Evolutionary conservation across 2,797 vertebrate species (phyloP).

Genomic region (Thunnus albacares): DNA sequence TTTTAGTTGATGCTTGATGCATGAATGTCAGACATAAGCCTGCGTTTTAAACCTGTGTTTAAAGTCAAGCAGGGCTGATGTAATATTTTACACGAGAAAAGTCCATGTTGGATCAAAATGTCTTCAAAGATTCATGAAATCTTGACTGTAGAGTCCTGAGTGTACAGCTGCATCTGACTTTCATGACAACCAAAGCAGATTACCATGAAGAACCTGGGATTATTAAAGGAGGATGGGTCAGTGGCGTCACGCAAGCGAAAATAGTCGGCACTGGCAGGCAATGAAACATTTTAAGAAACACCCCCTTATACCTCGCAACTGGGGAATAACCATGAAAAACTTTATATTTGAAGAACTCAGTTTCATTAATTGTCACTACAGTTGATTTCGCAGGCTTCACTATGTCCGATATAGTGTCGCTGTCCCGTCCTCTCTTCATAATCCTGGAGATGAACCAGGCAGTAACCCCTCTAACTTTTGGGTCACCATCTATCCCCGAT

Average conservation of each 20-base stretch:
- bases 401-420: neutral
- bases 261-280: neutral
- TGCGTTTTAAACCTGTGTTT: neutral
- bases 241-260: neutral
- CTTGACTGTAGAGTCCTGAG: too few species aligned
- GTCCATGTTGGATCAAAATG: neutral
- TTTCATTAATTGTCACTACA: neutral
- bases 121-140: neutral
- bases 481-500: conserved; percentile 21
- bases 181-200: conserved; percentile 14
- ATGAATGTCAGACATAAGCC: neutral
- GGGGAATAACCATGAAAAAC: too few species aligned
- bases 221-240: conserved; percentile 8
- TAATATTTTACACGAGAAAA: neutral
- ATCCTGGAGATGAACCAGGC: neutral
- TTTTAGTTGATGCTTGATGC: too few species aligned
- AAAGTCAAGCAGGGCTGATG: neutral
- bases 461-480: conserved; percentile 5
- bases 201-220: conserved; percentile 1
- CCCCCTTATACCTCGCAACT: neutral
- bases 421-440: neutral
- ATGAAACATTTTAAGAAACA: neutral
- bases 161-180: conserved; percentile 1
- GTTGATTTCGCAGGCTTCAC: neutral
- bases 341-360: neutral